These are phyloP conservation scores for Polylopha cassiicola DNA, from an alignment of 2,888 invertebrate genomes.

Conservation along the genomic window DNA sequence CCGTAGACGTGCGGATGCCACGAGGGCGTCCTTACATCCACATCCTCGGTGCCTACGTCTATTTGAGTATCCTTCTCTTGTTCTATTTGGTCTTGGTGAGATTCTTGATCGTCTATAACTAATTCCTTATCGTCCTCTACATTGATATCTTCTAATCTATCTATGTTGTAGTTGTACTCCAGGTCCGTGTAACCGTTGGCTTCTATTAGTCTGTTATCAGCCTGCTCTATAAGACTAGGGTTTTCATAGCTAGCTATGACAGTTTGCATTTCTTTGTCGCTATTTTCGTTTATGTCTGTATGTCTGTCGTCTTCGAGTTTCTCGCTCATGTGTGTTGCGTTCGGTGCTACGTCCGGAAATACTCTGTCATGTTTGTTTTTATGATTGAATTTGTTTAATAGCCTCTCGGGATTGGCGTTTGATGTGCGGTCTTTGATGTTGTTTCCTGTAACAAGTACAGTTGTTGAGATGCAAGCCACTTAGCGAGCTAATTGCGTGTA, in stretches of 20 bases:
- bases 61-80: conserved; percentile 25
- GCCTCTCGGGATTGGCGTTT: conserved; percentile 51
- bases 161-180: conserved; percentile 29
- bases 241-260: conserved; percentile 53
- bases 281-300: conserved; percentile 27
- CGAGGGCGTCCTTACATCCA: conserved; percentile 57
- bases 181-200: conserved; percentile 31
- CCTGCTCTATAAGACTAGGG: conserved; percentile 45
- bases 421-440: conserved; percentile 55
- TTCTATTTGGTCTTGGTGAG: conserved; percentile 23
- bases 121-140: conserved; percentile 24
- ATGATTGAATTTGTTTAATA: conserved; percentile 68
- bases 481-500: conserved; percentile 19
- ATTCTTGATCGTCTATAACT: conserved; percentile 18
- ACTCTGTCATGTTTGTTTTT: conserved; percentile 69
- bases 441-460: conserved; percentile 64
- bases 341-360: conserved; percentile 52
- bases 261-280: conserved; percentile 58
- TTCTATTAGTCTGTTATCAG: conserved; percentile 40
- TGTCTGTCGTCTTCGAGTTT: conserved; percentile 33
- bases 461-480: conserved; percentile 18
- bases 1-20: conserved; percentile 96
- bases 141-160: conserved; percentile 30
- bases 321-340: conserved; percentile 57
- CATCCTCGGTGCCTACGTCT: conserved; percentile 35